These are phyloP conservation scores for Megaceryle torquata DNA, from an alignment of 2,113 vertebrate species.

Conservation along the genomic window DNA sequence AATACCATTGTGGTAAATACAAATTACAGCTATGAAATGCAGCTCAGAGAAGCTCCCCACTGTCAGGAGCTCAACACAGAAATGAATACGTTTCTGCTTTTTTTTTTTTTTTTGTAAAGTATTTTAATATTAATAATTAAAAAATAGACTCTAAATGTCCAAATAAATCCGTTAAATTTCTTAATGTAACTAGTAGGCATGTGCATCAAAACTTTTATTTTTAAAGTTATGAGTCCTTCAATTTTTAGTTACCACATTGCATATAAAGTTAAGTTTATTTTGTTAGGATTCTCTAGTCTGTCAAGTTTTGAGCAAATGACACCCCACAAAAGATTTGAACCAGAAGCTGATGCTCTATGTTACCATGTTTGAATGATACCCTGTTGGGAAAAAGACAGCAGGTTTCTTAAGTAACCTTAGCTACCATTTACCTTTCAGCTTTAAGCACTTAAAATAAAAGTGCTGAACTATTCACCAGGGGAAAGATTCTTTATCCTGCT, in stretches of 20 bases:
- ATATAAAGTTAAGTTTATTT: neutral
- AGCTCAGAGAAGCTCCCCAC: neutral
- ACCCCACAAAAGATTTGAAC: neutral
- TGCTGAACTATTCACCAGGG: neutral
- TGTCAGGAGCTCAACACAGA: neutral
- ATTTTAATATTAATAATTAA: neutral
- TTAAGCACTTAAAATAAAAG: neutral
- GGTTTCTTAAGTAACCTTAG: neutral
- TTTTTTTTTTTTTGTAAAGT: neutral
- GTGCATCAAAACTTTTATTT: neutral
- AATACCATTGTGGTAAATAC: neutral
- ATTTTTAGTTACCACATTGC: neutral
- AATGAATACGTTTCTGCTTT: neutral
- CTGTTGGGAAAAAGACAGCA: neutral
- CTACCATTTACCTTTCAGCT: constrained; percentile 30
- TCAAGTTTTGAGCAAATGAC: constrained; percentile 18
- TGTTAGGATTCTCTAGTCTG: neutral
- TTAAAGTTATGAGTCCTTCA: neutral
- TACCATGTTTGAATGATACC: neutral
- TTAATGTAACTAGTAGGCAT: neutral
- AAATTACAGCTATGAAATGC: neutral
- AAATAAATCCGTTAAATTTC: neutral
- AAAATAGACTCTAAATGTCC: neutral
- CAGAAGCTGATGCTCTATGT: neutral
- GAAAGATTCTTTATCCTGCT: neutral